Evolutionary conservation across 2,113 vertebrate species (phyloP).

Genomic region (Guaruba guarouba): DNA sequence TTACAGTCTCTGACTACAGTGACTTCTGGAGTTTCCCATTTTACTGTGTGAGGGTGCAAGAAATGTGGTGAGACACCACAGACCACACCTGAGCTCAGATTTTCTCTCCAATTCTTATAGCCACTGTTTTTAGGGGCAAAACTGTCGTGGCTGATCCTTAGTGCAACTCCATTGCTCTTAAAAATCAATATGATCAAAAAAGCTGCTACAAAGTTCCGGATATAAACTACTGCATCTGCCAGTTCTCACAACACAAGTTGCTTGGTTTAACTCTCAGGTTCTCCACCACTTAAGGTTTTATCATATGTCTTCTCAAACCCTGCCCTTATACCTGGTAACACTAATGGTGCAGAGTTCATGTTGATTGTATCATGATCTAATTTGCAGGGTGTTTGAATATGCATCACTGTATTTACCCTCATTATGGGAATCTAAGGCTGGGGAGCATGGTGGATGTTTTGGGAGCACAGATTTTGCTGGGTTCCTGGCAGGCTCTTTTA

Average conservation of each 20-base stretch:
- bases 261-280: background rate
- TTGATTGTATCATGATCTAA: background rate
- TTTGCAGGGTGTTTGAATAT: constrained; percentile 7
- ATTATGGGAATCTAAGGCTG: background rate
- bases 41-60: background rate
- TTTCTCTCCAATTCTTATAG: background rate
- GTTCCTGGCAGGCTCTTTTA: background rate
- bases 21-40: background rate
- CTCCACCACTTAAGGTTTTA: background rate
- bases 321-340: background rate
- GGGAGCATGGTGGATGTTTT: background rate
- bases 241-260: background rate
- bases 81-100: background rate
- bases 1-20: background rate
- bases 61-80: background rate
- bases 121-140: background rate
- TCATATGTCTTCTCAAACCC: background rate
- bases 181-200: background rate
- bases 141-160: background rate
- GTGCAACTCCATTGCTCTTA: background rate
- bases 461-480: background rate
- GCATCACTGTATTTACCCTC: background rate
- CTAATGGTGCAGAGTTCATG: background rate
- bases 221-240: background rate
- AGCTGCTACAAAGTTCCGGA: background rate